phyloP scores from a whole-genome alignment of 2,888 invertebrate species.

The Anarsia innoxiella region DNA sequence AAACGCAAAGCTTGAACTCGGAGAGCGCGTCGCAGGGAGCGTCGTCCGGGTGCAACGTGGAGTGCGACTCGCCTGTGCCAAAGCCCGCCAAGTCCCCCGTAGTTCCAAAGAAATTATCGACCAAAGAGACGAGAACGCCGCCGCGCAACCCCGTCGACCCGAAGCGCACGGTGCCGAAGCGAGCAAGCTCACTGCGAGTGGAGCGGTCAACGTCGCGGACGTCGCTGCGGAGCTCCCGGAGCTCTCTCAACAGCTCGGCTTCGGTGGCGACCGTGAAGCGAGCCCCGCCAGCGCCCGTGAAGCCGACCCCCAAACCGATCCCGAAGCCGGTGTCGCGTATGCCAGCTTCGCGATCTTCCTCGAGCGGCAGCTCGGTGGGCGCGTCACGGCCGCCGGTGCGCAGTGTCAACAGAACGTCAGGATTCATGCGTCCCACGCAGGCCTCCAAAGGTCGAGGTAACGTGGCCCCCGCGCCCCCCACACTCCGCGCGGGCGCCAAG shows the following conservation, averaged over 20 bases:
- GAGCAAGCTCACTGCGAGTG: constrained; percentile 73
- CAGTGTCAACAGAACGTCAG: constrained; percentile 57
- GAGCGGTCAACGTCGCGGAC: constrained; percentile 86
- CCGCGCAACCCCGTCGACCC: constrained; percentile 52
- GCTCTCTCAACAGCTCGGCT: constrained; percentile 88
- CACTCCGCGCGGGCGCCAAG: constrained; percentile 41
- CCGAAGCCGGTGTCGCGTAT: constrained; percentile 59
- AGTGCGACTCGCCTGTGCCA: constrained; percentile 73
- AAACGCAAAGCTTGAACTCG: constrained; percentile 90
- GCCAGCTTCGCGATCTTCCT: constrained; percentile 65
- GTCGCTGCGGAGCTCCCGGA: constrained; percentile 87
- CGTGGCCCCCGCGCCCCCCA: constrained; percentile 7
- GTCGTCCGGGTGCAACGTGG: constrained; percentile 83
- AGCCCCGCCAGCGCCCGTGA: constrained; percentile 67
- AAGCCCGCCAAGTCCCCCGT: constrained; percentile 51
- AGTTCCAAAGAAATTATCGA: constrained; percentile 68
- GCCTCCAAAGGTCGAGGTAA: constrained; percentile 83
- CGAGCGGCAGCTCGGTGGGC: constrained; percentile 68
- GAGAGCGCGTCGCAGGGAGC: constrained; percentile 91
- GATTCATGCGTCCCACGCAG: constrained; percentile 92
- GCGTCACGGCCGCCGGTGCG: constrained; percentile 62
- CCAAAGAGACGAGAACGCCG: constrained; percentile 64
- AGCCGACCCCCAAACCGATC: constrained; percentile 66
- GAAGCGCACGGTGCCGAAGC: constrained; percentile 43
- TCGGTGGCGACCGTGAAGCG: constrained; percentile 86